Evolutionary conservation across 2,113 vertebrate genomes (phyloP).

Genomic region (Aspidoscelis tigris): DNA sequence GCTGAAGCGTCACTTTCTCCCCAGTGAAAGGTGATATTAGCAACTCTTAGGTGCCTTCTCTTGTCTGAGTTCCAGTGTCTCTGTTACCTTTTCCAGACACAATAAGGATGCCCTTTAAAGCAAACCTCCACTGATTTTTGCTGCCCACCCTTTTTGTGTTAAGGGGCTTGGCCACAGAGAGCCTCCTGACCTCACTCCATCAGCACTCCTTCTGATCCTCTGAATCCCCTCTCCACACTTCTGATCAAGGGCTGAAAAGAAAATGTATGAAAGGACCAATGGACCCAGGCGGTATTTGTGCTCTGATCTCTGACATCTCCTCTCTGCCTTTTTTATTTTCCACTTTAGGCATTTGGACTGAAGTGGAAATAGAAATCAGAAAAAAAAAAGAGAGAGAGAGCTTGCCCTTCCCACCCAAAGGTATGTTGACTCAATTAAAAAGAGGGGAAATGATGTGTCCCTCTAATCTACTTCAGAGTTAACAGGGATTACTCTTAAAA

Average conservation of each 20-base stretch:
- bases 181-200: conserved; percentile 63
- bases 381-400: conserved; percentile 25
- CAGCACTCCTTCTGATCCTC: conserved; percentile 43
- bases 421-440: conserved; percentile 37
- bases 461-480: conserved; percentile 26
- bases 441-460: conserved; percentile 39
- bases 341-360: conserved; percentile 61
- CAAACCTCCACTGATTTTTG: background rate
- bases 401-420: conserved; percentile 13
- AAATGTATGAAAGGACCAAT: conserved; percentile 59
- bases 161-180: conserved; percentile 67
- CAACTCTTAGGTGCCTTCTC: background rate
- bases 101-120: conserved; percentile 20
- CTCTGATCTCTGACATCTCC: conserved; percentile 68
- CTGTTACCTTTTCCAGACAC: conserved; percentile 7
- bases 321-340: conserved; percentile 69
- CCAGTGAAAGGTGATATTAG: conserved; percentile 11
- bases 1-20: background rate
- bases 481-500: background rate
- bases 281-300: conserved; percentile 65
- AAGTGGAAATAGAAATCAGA: conserved; percentile 30
- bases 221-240: conserved; percentile 60
- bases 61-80: background rate
- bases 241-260: conserved; percentile 71
- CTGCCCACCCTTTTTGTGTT: conserved; percentile 24